Base-by-base conservation (phyloP, 2,113 vertebrate species). In the Cebus imitator region DNA sequence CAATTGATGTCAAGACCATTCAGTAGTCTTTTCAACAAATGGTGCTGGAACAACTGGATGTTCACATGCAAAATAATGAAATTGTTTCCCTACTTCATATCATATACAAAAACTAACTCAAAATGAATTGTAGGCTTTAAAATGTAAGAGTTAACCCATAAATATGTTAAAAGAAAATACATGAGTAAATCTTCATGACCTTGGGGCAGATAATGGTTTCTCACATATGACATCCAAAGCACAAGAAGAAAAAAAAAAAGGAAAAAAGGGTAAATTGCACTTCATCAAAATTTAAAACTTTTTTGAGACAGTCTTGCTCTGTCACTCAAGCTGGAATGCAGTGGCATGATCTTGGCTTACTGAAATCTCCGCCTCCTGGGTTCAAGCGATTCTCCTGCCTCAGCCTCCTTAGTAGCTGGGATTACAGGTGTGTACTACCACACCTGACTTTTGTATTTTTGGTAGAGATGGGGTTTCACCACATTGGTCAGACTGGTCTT, bases 121-220 rank as follows among this genome's bases (percentile, higher is more conserved):
- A 73, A 75, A 66, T 89, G n/a, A 55, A 48, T 45, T 72, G 78
- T 10, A 70, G 21, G 57, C 27, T 21, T 66, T 35, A 92, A 96
- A 95, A 55, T n/a, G 10, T 61, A 72, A 80, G 79, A 43, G 48
- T 27, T 52, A 88, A 79, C 48, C 11, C 50, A 58, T 18, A 80
- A 89, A 79, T 72, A 25, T 48, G 23, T 96, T 58, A 70, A 57
- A 95, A 83, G 66, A 96, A 70, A 89, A 66, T 17, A 52, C 32
- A n/a, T 4, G 25, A 90, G 40, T 86, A 90, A 81, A 90, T 79
- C 37, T 85, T 90, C 6, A 40, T 25, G 40, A 90, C 57, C 16
- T 66, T 64, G 52, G 14, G 78, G 61, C 25, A 83, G 30, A 70
- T 52, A 83, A 87, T 27, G 23, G 79, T 55, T 89, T 92, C 43